Conservation (phyloP, 2,797 vertebrate genomes). For the Eleutherodactylus coqui region DNA sequence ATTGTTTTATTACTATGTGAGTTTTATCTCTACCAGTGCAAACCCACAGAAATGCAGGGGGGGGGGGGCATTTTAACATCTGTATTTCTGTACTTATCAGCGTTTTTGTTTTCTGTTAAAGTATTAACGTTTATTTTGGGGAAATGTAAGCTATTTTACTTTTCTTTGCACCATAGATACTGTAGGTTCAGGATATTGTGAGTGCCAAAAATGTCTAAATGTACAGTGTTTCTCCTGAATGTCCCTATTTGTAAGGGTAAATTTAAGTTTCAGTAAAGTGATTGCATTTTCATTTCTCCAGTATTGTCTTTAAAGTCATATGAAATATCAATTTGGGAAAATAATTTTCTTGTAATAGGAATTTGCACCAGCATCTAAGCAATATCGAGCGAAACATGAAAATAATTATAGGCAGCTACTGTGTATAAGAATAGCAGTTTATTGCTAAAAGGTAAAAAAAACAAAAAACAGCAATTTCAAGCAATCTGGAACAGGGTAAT, state of each 20-base stretch:
- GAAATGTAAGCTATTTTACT: slow-evolving; percentile 3
- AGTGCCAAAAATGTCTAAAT: slow-evolving; percentile 43
- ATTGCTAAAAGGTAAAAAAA: neutral
- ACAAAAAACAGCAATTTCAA: neutral
- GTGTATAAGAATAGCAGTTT: neutral
- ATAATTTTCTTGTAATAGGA: neutral
- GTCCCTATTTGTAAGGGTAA: slow-evolving; percentile 28
- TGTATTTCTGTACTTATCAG: neutral
- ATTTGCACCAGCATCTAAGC: slow-evolving; percentile 27
- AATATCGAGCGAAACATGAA: slow-evolving; percentile 8
- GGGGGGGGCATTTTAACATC: neutral
- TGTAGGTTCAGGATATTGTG: slow-evolving; percentile 2
- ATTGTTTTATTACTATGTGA: slow-evolving; percentile 59
- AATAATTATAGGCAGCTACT: neutral
- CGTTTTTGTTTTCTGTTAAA: neutral
- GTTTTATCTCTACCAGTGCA: slow-evolving; percentile 27
- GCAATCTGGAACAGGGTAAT: neutral
- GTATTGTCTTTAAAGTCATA: slow-evolving; percentile 31
- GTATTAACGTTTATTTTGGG: slow-evolving; percentile 9
- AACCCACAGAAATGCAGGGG: neutral
- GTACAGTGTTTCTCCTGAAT: slow-evolving; percentile 41
- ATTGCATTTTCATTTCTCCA: slow-evolving; percentile 41
- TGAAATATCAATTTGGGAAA: neutral
- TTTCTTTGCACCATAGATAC: slow-evolving; percentile 17
- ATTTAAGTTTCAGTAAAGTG: slow-evolving; percentile 37